phyloP scores from a whole-genome alignment of 2,888 invertebrate genomes.

The Pardosa pseudoannulata region DNA sequence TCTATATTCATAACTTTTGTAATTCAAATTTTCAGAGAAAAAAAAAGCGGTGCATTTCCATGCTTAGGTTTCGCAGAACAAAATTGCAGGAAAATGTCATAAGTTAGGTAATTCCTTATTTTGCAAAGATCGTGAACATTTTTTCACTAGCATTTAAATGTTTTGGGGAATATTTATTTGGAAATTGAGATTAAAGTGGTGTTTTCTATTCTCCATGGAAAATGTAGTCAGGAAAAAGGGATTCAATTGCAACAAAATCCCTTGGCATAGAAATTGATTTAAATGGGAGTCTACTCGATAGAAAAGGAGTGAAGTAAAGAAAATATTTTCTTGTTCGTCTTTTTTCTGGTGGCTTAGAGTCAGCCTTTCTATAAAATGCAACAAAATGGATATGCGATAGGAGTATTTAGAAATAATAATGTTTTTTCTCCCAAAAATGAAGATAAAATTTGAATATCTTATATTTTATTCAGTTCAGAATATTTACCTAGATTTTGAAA shows the following conservation, averaged over 20 bases:
- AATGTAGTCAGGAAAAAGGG: not conserved
- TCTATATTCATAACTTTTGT: slow-evolving; percentile 22
- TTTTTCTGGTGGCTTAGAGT: not conserved
- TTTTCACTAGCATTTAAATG: slow-evolving; percentile 20
- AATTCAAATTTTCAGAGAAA: slow-evolving; percentile 30
- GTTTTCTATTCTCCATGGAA: not conserved
- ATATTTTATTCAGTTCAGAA: not conserved
- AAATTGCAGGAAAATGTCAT: slow-evolving; percentile 23
- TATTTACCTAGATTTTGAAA: no score
- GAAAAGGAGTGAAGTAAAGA: not conserved
- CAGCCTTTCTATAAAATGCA: not conserved
- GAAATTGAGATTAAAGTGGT: slow-evolving; percentile 18
- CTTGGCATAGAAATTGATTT: not conserved
- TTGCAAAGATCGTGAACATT: not conserved
- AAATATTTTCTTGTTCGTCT: not conserved
- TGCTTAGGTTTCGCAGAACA: not conserved
- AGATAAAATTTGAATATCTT: not conserved
- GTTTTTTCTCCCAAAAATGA: not conserved
- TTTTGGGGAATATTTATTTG: not conserved
- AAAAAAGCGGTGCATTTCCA: not conserved
- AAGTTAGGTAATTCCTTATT: slow-evolving; percentile 19
- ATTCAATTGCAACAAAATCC: not conserved
- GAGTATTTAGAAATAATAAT: not conserved
- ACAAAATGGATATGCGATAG: not conserved
- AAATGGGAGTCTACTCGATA: not conserved